phyloP scores from a whole-genome alignment of 2,888 invertebrate genomes.

The Halictus quadricinctus region DNA sequence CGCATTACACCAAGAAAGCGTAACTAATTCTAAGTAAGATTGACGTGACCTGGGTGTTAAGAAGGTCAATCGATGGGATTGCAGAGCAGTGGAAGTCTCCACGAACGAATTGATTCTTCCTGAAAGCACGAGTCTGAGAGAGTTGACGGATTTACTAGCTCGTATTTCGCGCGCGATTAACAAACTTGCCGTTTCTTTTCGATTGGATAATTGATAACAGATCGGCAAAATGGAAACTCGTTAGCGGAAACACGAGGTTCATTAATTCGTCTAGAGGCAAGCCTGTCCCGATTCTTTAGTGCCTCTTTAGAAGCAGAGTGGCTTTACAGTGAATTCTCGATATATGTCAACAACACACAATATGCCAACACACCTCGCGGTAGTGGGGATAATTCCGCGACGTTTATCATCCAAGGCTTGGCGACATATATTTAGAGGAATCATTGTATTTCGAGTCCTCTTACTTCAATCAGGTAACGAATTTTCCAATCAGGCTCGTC shows the following conservation, averaged over 20 bases:
- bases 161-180: neutral
- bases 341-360: no score
- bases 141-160: conserved; percentile 7
- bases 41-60: conserved; percentile 62
- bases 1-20: conserved; percentile 34
- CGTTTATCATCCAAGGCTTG: no score
- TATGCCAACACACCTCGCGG: no score
- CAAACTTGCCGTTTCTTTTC: neutral
- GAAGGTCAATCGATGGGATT: conserved; percentile 49
- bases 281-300: conserved; percentile 14
- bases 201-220: neutral
- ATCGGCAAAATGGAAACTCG: neutral
- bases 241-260: conserved; percentile 12
- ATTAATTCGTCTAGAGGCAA: neutral
- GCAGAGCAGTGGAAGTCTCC: conserved; percentile 34
- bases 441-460: neutral
- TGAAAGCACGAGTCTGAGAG: conserved; percentile 38
- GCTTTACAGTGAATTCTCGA: neutral
- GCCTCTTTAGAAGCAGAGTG: conserved; percentile 3
- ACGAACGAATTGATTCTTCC: conserved; percentile 67
- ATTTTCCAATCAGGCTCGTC: neutral
- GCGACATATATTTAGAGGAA: no score
- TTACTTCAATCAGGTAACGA: neutral
- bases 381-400: no score
- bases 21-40: conserved; percentile 71